phyloP scores from a whole-genome alignment of 2,888 invertebrate species.

The Ophion obscuratus region DNA sequence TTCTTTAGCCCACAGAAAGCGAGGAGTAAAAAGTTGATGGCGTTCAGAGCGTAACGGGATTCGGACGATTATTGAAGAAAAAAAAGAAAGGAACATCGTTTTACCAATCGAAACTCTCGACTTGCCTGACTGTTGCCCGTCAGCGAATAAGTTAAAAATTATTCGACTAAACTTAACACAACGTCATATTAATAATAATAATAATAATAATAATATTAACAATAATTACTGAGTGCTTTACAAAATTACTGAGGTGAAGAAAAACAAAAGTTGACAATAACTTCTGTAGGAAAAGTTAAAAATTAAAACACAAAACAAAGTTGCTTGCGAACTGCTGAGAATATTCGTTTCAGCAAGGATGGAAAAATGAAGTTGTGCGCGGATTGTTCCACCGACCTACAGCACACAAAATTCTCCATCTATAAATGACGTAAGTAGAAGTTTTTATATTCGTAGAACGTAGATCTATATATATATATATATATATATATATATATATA shows the following conservation, averaged over 20 bases:
- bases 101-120: too few relatives aligned
- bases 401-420: conserved; percentile 77
- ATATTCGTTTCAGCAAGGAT: conserved; percentile 76
- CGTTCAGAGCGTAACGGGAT: conserved; percentile 32
- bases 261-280: conserved; percentile 13
- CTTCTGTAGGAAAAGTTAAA: conserved; percentile 19
- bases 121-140: conserved; percentile 45
- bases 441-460: conserved; percentile 48
- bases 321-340: conserved; percentile 73
- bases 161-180: conserved; percentile 12
- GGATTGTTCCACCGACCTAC: conserved; percentile 78
- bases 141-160: conserved; percentile 21
- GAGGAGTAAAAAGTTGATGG: conserved; percentile 31
- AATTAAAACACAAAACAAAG: neutral
- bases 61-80: conserved; percentile 4
- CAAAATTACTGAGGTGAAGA: conserved; percentile 33
- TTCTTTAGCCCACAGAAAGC: conserved; percentile 39
- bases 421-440: conserved; percentile 83
- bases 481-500: neutral
- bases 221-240: conserved; percentile 32
- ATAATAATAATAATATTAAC: conserved; percentile 12
- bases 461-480: neutral
- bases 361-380: conserved; percentile 82
- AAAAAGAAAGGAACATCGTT: neutral
- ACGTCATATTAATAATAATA: conserved; percentile 11